Evolutionary conservation across 2,888 invertebrate species (phyloP).

Genomic region (Eupelmus urozonus): DNA sequence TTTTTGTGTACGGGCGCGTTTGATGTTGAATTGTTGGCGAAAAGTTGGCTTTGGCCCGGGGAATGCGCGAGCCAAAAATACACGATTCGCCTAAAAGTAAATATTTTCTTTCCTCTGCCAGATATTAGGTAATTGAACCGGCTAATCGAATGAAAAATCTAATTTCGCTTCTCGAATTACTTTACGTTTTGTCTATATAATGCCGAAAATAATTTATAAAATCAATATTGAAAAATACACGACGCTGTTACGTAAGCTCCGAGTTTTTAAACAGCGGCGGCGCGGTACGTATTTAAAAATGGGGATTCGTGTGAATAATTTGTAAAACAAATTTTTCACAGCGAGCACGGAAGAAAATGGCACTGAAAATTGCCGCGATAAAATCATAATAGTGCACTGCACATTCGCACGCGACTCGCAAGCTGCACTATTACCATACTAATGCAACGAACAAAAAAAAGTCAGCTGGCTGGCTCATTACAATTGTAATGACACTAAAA

Average conservation of each 20-base stretch:
- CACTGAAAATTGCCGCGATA: slow-evolving; percentile 19
- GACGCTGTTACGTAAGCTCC: too few species aligned
- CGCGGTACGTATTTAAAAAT: too few species aligned
- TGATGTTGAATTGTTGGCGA: not conserved
- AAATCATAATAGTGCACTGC: not conserved
- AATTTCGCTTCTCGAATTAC: too few species aligned
- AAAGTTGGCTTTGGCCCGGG: not conserved
- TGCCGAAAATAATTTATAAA: not conserved
- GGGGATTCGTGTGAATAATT: not conserved
- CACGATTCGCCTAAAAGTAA: not conserved
- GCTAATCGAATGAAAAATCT: too few species aligned
- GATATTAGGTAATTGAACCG: not conserved
- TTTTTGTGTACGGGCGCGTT: not conserved
- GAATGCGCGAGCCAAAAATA: not conserved
- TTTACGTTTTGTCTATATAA: not conserved
- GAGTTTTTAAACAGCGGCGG: too few species aligned
- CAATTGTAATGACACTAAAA: not conserved
- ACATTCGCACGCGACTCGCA: slow-evolving; percentile 8
- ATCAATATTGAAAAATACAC: too few species aligned
- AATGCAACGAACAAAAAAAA: not conserved
- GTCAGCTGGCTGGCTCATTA: not conserved
- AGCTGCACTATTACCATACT: not conserved
- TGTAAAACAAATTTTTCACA: slow-evolving; percentile 27
- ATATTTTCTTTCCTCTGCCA: not conserved
- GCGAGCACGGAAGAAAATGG: not conserved